Evolutionary conservation across 2,113 vertebrate species (phyloP), one percentile per base, ranked within the genome.

Genomic region (Condylura cristata): DNA sequence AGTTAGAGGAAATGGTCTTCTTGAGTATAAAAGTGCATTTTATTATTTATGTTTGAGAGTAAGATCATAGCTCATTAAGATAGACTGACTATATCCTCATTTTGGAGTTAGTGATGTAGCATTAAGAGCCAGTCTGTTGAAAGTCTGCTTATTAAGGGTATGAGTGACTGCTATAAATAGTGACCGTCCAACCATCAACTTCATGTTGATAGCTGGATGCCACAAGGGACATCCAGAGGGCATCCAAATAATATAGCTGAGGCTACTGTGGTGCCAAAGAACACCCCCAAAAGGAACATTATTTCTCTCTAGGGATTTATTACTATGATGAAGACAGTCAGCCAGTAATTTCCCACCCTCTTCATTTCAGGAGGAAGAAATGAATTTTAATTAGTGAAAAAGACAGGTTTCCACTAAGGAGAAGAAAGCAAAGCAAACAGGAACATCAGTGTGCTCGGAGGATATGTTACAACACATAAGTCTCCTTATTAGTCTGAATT

Each of bases 331-430:
- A 92, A 98, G 80, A 86, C 94, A 98, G 81, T 86, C 94, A 97
- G 81, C 56, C 96, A 95, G 90, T 84, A 94, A 98, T 97, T 89
- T 97, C 95, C 98, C 95, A 96, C 95, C 95, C 90, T 97, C 76
- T 97, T 98, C 87, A 66, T 92, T 98, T 98, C 93, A 94, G 93
- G 92, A 94, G 92, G 86, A 98, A 81, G 96, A 95, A 98, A 98
- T 98, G 97, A 96, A 98, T 98, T 98, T 98, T 98, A 98, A 98
- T 98, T 98, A 98, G 97, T 34, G 92, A 95, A 92, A 95, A 92
- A 98, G 93, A 97, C 95, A 97, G 96, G 94, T 98, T 98, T 98
- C 89, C 96, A 96, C 91, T 95, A 96, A 96, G 89, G 83, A 96
- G 60, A 95, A 51, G 56, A 96, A 70, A 72, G 44, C 61, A 94